Base-by-base conservation (phyloP, 2,888 invertebrate genomes). In the Eristalis intricaria region DNA sequence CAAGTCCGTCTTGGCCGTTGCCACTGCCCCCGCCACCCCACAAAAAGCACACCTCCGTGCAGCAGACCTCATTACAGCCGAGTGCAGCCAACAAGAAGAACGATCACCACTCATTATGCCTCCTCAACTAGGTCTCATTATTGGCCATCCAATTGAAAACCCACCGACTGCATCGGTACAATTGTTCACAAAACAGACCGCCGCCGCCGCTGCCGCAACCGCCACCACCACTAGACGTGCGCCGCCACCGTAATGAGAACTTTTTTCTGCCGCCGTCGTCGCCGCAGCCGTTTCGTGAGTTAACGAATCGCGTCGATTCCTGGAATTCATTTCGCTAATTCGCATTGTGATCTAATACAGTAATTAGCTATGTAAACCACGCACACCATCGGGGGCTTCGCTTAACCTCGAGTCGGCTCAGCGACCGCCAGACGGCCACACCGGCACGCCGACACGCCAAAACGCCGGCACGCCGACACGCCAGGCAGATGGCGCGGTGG, bases 291-390 rank as follows among this genome's bases (percentile, higher is more conserved):
- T 66, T 85, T 86, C 78, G 82, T 75, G 86, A 83, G 78, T 38
- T 75, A 87, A 68, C 75, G 66, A 87, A 79, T 87, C 79, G 79
- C 78, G 75, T 83, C 79, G 78, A 75, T 87, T 83, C 86, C 70
- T 60, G 71, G 86, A 83, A 87, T 75, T 75, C 70, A 71, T 65
- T 86, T 50, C 50, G 58, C 60, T 75, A 86, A 83, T 71, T 83
- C 50, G 70, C 64, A 84, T 84, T 77, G 70, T 84, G 84, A 87
- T 84, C 84, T 80, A 84, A 87, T 87, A 84, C 76, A 87, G 84
- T 64, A 80, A 84, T 87, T 87, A 87, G 40, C 73, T 79, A 64
- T 87, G 84, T 87, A 80, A 80, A 76, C 87, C 83, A 87, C 79
- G 84, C 84, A 80, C 79, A 64, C 60, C 60, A 11, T 26, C 60